A percentile compares a stretch with the other conserved stretches of the same genome.
phyloP scores from a whole-genome alignment of 2,797 vertebrate species.

The Trachurus trachurus region DNA sequence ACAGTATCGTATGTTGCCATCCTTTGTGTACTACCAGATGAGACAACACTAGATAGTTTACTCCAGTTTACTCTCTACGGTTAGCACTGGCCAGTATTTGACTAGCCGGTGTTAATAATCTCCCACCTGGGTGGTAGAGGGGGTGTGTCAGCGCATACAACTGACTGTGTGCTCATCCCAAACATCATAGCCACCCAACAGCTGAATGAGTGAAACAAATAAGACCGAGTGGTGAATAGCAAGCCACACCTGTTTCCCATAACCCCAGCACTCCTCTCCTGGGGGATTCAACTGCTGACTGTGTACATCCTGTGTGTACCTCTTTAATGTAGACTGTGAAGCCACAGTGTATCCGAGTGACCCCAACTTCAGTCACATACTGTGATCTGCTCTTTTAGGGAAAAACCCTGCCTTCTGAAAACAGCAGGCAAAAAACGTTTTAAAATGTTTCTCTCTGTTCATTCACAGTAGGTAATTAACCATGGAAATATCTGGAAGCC shows the following conservation, averaged over 20 bases:
- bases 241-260: constrained; percentile 85
- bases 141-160: constrained; percentile 64
- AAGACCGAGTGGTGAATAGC: constrained; percentile 63
- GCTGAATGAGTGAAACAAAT: constrained; percentile 76
- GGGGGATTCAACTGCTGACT: constrained; percentile 74
- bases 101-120: constrained; percentile 76
- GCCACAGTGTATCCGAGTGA: constrained; percentile 60
- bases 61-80: constrained; percentile 14
- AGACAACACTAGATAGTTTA: constrained; percentile 31
- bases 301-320: constrained; percentile 73
- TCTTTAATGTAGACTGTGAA: constrained; percentile 68
- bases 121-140: constrained; percentile 76
- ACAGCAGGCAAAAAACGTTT: constrained; percentile 63
- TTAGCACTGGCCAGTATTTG: constrained; percentile 53
- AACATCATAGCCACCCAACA: constrained; percentile 67
- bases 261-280: constrained; percentile 71
- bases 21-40: constrained; percentile 31
- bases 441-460: constrained; percentile 77
- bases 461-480: constrained; percentile 79
- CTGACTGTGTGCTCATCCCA: constrained; percentile 71
- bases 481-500: constrained; percentile 81
- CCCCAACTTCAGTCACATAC: constrained; percentile 57
- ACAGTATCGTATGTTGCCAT: constrained; percentile 11
- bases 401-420: constrained; percentile 70
- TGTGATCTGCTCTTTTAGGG: constrained; percentile 59